phyloP scores from a whole-genome alignment of 2,888 invertebrate genomes.

The Acleris sparsana region DNA sequence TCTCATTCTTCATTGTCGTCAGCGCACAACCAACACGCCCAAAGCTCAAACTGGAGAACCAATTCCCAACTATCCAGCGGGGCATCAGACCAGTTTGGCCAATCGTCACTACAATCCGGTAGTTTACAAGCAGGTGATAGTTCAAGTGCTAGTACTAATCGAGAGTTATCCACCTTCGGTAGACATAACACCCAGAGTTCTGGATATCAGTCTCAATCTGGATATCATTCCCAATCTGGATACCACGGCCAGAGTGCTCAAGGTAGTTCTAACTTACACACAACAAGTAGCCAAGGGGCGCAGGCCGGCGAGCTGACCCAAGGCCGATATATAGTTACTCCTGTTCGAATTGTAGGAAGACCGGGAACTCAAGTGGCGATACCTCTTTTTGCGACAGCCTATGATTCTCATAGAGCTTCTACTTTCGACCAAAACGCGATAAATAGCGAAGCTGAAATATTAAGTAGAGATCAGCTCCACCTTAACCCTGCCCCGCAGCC shows the following conservation, averaged over 20 bases:
- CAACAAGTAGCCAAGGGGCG: constrained; percentile 47
- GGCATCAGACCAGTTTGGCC: constrained; percentile 23
- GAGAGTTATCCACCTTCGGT: constrained; percentile 2
- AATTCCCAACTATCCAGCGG: constrained; percentile 34
- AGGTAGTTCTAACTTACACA: constrained; percentile 47
- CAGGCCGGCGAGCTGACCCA: constrained; percentile 41
- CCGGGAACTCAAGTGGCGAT: constrained; percentile 65
- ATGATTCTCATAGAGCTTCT: constrained; percentile 45
- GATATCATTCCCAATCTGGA: constrained; percentile 54
- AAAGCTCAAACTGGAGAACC: constrained; percentile 42
- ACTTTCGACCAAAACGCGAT: constrained; percentile 55
- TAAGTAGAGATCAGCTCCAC: constrained; percentile 47
- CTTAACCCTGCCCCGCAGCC: constrained; percentile 47
- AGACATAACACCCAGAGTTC: constrained; percentile 12
- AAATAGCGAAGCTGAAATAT: constrained; percentile 60
- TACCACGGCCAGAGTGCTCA: constrained; percentile 49
- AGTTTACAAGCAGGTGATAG: constrained; percentile 48
- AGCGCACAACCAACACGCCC: constrained; percentile 41
- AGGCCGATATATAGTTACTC: constrained; percentile 53
- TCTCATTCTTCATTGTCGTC: constrained; percentile 45
- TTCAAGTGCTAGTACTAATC: neutral
- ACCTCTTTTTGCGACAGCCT: constrained; percentile 62
- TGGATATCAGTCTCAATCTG: constrained; percentile 39
- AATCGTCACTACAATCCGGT: constrained; percentile 20
- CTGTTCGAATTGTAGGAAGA: constrained; percentile 62